Evolutionary conservation across 2,113 vertebrate species (phyloP).

Genomic region (Cisticola juncidis): DNA sequence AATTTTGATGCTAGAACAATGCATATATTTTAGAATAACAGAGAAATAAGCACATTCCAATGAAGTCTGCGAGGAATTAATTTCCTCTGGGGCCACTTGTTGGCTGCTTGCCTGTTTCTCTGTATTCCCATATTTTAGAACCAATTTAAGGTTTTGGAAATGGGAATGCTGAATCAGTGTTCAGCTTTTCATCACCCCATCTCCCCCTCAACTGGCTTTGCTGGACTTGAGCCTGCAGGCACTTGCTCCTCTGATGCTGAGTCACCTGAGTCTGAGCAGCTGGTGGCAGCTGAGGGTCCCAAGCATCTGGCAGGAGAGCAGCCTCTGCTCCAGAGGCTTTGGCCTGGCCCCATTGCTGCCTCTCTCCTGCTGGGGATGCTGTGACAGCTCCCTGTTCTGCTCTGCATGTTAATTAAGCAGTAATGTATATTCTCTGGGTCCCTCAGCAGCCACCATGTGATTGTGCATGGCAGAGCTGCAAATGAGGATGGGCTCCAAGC

Average conservation of each 20-base stretch:
- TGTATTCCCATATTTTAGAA: neutral
- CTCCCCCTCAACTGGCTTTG: neutral
- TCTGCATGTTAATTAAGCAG: conserved; percentile 37
- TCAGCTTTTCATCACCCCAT: neutral
- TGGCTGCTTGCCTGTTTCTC: neutral
- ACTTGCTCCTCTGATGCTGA: neutral
- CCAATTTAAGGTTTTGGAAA: neutral
- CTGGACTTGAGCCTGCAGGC: neutral
- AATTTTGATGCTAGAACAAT: neutral
- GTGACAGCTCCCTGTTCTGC: neutral
- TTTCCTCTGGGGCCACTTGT: conserved; percentile 12
- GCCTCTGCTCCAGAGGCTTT: neutral
- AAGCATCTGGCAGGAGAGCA: neutral
- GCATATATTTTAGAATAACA: neutral
- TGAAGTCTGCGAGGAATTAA: neutral
- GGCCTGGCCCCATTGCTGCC: neutral
- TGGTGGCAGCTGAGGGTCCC: neutral
- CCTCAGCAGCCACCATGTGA: conserved; percentile 25
- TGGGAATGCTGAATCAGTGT: neutral
- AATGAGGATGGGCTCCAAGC: conserved; percentile 26
- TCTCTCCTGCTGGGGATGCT: neutral
- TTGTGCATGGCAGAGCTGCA: neutral
- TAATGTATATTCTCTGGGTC: neutral
- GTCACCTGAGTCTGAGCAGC: neutral
- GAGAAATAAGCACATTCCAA: neutral